These are phyloP conservation scores for Nanger granti DNA, from an alignment of 2,113 vertebrate species.

Conservation along the genomic window DNA sequence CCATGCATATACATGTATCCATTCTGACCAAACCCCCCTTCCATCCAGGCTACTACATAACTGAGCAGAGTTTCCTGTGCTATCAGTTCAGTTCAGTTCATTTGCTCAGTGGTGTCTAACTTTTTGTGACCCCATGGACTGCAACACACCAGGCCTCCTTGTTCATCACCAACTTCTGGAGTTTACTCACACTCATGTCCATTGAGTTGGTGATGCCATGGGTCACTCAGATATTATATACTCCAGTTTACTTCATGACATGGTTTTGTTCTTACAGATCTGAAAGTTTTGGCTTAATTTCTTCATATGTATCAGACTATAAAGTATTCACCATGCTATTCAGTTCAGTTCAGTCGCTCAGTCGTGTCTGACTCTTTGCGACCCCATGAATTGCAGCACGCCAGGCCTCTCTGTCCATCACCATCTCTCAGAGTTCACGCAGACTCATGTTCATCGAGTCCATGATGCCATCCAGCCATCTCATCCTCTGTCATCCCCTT, in stretches of 20 bases:
- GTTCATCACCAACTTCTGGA: not conserved
- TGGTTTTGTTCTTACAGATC: not conserved
- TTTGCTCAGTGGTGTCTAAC: not conserved
- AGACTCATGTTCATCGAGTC: too few relatives aligned
- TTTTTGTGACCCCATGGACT: not conserved
- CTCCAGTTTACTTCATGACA: not conserved
- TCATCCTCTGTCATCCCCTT: too few relatives aligned
- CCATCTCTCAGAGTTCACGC: too few relatives aligned
- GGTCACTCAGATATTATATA: not conserved
- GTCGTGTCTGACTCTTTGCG: too few relatives aligned
- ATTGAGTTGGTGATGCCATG: not conserved
- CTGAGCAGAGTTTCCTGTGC: not conserved
- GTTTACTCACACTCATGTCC: not conserved
- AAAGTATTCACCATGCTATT: not conserved
- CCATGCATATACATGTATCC: not conserved
- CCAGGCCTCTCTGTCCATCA: too few relatives aligned
- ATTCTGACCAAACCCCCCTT: not conserved
- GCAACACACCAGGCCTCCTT: not conserved
- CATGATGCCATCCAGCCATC: too few relatives aligned
- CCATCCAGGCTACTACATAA: not conserved
- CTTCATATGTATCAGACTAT: not conserved
- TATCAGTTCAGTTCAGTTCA: not conserved
- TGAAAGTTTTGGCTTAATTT: not conserved
- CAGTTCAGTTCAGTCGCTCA: too few relatives aligned
- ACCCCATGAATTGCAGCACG: too few relatives aligned